A percentile compares a stretch with the other conserved stretches of the same genome.
These are phyloP conservation scores for Lithophane ornitopus DNA, from an alignment of 2,888 invertebrate species.

Conservation along the genomic window DNA sequence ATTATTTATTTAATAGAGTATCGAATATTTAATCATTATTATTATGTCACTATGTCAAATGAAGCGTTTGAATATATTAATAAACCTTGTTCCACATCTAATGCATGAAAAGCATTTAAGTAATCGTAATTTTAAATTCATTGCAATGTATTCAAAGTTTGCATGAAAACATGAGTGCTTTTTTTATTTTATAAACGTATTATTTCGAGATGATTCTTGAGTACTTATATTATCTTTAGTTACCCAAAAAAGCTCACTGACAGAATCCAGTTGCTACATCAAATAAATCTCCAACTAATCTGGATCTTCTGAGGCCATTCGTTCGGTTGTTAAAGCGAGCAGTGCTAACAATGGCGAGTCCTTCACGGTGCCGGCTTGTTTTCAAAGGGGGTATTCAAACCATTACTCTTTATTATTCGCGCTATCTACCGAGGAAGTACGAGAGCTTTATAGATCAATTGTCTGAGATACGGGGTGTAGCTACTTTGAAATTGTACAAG, in stretches of 20 bases:
- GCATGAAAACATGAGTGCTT: no score
- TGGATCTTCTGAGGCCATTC: constrained; percentile 44
- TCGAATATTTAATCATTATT: no score
- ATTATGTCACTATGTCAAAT: no score
- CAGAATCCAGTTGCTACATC: constrained; percentile 9
- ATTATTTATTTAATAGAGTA: no score
- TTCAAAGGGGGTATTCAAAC: constrained; percentile 40
- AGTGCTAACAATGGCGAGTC: constrained; percentile 56
- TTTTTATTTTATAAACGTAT: not conserved
- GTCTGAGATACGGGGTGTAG: constrained; percentile 23
- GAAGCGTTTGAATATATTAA: no score
- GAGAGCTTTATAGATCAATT: constrained; percentile 55
- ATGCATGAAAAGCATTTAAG: no score
- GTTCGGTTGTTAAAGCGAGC: constrained; percentile 19
- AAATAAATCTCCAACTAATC: constrained; percentile 38
- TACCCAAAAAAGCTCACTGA: not conserved
- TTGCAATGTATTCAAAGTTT: no score
- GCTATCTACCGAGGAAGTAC: constrained; percentile 53
- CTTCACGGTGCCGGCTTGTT: constrained; percentile 57
- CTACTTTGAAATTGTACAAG: constrained; percentile 22
- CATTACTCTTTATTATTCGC: constrained; percentile 36
- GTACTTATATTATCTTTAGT: no score
- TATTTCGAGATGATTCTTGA: not conserved
- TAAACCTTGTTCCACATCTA: no score
- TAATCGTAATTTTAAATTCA: no score